Evolutionary conservation across 2,888 invertebrate species (phyloP).

Genomic region (Nomada fabriciana): DNA sequence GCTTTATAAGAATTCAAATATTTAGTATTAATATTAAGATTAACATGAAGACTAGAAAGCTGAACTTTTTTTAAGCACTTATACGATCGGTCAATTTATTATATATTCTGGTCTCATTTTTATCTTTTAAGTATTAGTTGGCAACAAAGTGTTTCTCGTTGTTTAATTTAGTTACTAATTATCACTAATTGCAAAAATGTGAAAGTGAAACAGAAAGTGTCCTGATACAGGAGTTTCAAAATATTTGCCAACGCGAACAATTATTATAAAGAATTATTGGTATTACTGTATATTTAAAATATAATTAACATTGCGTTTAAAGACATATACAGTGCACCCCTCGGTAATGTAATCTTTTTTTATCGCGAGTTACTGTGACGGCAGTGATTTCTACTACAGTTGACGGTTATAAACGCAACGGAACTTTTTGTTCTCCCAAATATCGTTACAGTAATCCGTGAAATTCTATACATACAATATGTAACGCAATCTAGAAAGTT

Average conservation of each 20-base stretch:
- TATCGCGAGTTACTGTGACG: too few species aligned
- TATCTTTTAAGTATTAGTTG: slow-evolving; percentile 9
- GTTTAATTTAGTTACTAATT: background rate
- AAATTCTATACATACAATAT: too few species aligned
- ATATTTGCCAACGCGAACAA: background rate
- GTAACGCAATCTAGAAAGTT: background rate
- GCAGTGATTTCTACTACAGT: background rate
- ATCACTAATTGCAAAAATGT: background rate
- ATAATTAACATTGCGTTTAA: background rate
- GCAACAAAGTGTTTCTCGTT: background rate
- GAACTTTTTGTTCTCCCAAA: background rate
- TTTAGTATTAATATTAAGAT: slow-evolving; percentile 38
- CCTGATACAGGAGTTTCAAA: background rate
- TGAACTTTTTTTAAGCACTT: slow-evolving; percentile 40
- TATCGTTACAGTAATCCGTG: background rate
- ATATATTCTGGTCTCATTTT: background rate
- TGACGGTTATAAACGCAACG: background rate
- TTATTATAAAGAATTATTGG: background rate
- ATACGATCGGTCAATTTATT: slow-evolving; percentile 31
- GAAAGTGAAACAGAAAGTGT: background rate
- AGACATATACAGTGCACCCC: too few species aligned
- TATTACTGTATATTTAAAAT: slow-evolving; percentile 10
- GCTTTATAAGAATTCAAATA: slow-evolving; percentile 24
- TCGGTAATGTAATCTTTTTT: too few species aligned
- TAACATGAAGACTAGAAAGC: slow-evolving; percentile 51